These are phyloP conservation scores for Episyrphus balteatus DNA, from an alignment of 1,140 invertebrate genomes.

Conservation along the genomic window DNA sequence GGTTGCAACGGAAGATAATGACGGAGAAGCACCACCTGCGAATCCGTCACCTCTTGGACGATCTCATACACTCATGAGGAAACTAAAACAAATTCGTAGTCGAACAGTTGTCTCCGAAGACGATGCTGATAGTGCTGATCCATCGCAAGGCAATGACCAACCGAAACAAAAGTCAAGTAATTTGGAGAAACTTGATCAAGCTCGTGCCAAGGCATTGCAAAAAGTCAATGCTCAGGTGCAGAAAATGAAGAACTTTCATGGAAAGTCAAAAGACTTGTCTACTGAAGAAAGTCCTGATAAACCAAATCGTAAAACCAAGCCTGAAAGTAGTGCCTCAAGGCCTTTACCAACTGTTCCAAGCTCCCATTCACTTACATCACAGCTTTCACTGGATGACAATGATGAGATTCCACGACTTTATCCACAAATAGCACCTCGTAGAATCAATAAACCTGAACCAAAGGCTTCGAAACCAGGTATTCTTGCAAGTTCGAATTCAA, in stretches of 20 bases:
- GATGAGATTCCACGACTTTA: neutral
- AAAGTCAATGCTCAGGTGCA: slow-evolving; percentile 28
- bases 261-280: neutral
- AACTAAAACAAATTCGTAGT: slow-evolving; percentile 6
- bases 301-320: neutral
- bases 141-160: neutral
- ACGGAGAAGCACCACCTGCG: neutral
- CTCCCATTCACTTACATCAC: neutral
- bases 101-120: slow-evolving; percentile 1
- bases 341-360: neutral
- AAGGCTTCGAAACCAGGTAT: too few relatives aligned
- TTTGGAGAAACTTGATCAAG: slow-evolving; percentile 12
- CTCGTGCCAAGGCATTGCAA: slow-evolving; percentile 12
- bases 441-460: too few relatives aligned
- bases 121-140: slow-evolving; percentile 1
- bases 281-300: neutral
- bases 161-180: neutral
- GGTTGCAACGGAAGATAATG: neutral
- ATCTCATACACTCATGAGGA: slow-evolving; percentile 4
- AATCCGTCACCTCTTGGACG: neutral
- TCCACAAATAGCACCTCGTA: slow-evolving; percentile 1
- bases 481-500: too few relatives aligned
- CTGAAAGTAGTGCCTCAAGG: neutral
- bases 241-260: slow-evolving; percentile 25
- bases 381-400: neutral